Evolutionary conservation across 2,797 vertebrate genomes (phyloP).

Genomic region (Sebastes jordani): DNA sequence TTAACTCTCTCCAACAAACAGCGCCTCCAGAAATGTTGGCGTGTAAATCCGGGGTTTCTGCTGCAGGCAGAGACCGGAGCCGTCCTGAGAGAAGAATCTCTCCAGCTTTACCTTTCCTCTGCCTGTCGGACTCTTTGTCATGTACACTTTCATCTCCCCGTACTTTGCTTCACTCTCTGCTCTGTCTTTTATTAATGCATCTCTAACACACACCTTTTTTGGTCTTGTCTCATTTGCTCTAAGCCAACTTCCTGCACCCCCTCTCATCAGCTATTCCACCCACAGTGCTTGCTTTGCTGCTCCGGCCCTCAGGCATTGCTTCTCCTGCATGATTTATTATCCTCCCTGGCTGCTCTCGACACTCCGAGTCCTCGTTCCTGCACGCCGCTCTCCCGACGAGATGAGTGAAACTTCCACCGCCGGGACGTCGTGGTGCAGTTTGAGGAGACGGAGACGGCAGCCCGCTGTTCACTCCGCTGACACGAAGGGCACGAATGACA

Average conservation of each 20-base stretch:
- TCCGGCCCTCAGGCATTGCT: conserved; percentile 46
- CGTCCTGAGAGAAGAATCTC: neutral
- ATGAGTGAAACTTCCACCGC: conserved; percentile 32
- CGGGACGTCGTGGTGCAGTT: conserved; percentile 32
- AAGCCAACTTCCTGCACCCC: conserved; percentile 3
- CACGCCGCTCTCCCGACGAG: conserved; percentile 16
- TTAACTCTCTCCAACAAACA: too few relatives aligned
- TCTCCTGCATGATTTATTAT: conserved; percentile 65
- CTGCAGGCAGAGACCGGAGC: neutral
- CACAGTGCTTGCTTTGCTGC: conserved; percentile 29
- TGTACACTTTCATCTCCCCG: neutral
- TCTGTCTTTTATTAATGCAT: conserved; percentile 9
- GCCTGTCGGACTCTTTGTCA: neutral
- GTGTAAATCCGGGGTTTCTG: too few relatives aligned
- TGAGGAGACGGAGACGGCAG: conserved; percentile 11
- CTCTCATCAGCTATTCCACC: conserved; percentile 48
- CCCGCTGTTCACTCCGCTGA: conserved; percentile 2
- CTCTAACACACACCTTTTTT: conserved; percentile 5
- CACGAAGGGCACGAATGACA: neutral
- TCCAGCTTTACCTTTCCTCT: neutral
- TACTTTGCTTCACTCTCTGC: neutral
- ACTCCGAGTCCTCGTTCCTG: conserved; percentile 3
- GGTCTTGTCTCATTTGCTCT: neutral
- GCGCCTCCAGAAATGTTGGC: too few relatives aligned
- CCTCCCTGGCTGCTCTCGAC: conserved; percentile 33